Percentiles rank a stretch among this genome's conserved stretches.
Evolutionary conservation across 2,113 vertebrate species (phyloP).

Genomic region (Picathartes gymnocephalus): DNA sequence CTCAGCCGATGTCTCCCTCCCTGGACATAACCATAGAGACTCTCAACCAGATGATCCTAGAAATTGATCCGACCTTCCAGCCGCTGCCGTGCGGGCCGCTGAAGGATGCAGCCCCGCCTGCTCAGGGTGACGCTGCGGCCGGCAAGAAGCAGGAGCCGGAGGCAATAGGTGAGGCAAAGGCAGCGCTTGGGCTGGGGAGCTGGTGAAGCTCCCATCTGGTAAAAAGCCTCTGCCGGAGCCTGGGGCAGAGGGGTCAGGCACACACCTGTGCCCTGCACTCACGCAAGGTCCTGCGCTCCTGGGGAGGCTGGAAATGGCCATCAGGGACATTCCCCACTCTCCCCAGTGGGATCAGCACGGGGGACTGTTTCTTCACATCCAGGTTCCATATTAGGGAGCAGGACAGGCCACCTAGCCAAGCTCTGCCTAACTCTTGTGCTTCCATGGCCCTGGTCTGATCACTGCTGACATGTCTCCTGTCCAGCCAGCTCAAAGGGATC

Average conservation of each 20-base stretch:
- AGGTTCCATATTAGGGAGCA: neutral
- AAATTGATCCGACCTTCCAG: conserved; percentile 83
- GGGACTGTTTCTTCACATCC: neutral
- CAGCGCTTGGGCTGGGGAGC: accelerated
- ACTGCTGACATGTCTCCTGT: accelerated
- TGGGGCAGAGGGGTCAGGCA: neutral
- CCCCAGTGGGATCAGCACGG: accelerated
- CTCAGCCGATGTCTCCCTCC: conserved; percentile 22
- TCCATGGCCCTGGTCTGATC: neutral
- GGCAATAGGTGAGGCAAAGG: conserved; percentile 50
- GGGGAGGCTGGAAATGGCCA: neutral
- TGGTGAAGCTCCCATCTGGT: neutral
- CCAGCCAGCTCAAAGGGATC: neutral
- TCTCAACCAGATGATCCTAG: conserved; percentile 82
- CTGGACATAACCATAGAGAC: conserved; percentile 77
- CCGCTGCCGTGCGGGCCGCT: neutral
- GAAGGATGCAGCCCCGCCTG: neutral
- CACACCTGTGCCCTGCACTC: too few relatives aligned
- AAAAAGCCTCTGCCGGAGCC: neutral
- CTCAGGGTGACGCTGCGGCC: neutral
- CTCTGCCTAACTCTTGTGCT: accelerated
- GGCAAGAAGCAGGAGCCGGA: neutral
- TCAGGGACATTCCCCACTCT: accelerated
- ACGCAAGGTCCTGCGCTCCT: neutral
- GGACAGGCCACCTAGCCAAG: neutral